Percentiles rank a stretch among this genome's conserved stretches.
phyloP scores from a whole-genome alignment of 64 coral and sea anemone genomes.

The Actinia equina region DNA sequence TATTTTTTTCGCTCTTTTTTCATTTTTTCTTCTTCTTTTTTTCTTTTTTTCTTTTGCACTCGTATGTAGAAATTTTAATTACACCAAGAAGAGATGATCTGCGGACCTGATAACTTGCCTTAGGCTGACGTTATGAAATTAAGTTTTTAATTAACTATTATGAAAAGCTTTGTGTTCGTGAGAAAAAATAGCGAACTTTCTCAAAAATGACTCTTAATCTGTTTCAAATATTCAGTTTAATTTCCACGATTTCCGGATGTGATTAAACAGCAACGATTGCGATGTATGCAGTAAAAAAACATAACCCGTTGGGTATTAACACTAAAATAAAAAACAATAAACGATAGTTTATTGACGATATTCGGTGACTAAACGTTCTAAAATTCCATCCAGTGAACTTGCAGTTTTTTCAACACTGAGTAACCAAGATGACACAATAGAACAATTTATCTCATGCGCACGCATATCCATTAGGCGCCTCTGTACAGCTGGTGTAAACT shows the following conservation, averaged over 20 bases:
- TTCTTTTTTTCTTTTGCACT: neutral
- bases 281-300: neutral
- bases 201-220: neutral
- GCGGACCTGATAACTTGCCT: neutral
- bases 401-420: too few relatives aligned
- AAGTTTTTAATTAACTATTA: slow-evolving; percentile 1
- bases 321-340: neutral
- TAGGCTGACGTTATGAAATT: neutral
- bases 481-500: too few relatives aligned
- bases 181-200: neutral
- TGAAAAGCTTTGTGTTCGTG: neutral
- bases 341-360: too few relatives aligned
- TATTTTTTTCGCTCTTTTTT: too few relatives aligned
- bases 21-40: neutral
- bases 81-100: neutral
- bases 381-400: too few relatives aligned
- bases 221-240: neutral
- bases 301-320: neutral
- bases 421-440: too few relatives aligned
- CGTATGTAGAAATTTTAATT: neutral
- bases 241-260: neutral
- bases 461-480: too few relatives aligned
- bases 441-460: too few relatives aligned
- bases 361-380: too few relatives aligned
- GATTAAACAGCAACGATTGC: neutral